Percentiles rank a stretch among this genome's conserved stretches.
Evolutionary conservation across 2,888 invertebrate genomes (phyloP).

Genomic region (Saturnia japonica): DNA sequence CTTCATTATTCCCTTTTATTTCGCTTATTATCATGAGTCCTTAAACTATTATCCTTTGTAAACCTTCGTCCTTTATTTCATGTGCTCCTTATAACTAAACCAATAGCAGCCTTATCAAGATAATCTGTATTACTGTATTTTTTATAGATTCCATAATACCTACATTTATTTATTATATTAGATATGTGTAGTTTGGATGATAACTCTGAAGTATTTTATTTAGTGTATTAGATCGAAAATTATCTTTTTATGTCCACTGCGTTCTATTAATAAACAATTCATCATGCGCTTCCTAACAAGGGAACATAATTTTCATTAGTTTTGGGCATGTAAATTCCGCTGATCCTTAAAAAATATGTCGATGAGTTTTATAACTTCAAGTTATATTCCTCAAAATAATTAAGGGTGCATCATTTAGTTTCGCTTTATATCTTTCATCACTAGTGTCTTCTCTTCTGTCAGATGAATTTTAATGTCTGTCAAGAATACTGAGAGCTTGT

Average conservation of each 20-base stretch:
- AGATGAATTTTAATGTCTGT: slow-evolving; percentile 57
- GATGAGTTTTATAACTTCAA: slow-evolving; percentile 61
- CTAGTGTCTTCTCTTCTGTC: slow-evolving; percentile 67
- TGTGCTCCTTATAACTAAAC: background rate
- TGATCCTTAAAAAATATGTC: slow-evolving; percentile 61
- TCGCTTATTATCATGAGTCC: background rate
- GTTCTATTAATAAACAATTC: slow-evolving; percentile 69
- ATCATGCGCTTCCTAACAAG: slow-evolving; percentile 79
- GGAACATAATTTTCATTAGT: slow-evolving; percentile 77
- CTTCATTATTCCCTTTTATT: background rate
- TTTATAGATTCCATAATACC: slow-evolving; percentile 17
- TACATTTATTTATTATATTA: slow-evolving; percentile 22
- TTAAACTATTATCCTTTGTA: background rate
- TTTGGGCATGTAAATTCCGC: slow-evolving; percentile 80
- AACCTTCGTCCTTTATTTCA: background rate
- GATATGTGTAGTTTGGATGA: slow-evolving; percentile 73
- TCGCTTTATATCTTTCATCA: slow-evolving; percentile 72
- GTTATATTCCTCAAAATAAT: slow-evolving; percentile 67
- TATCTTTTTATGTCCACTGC: slow-evolving; percentile 63
- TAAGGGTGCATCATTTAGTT: slow-evolving; percentile 79
- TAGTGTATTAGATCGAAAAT: slow-evolving; percentile 65
- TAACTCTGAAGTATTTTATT: slow-evolving; percentile 63
- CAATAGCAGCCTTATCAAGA: background rate
- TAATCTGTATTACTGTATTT: slow-evolving; percentile 19
- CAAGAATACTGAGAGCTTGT: slow-evolving; percentile 53